Conservation (phyloP, 2,888 invertebrate species). For the Hypselothyrea guttata region DNA sequence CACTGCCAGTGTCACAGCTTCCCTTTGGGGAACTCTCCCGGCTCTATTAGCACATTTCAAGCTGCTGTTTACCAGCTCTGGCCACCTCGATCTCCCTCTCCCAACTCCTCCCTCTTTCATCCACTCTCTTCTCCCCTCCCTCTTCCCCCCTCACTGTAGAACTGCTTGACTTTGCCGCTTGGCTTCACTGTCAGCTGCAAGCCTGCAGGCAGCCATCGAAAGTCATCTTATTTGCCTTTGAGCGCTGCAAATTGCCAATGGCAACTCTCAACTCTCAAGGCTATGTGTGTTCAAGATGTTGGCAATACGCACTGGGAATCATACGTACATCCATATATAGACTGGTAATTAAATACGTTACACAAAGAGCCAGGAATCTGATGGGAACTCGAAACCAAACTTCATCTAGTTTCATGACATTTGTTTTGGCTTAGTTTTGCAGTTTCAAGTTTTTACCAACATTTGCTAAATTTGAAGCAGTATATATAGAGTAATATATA, state of each 20-base stretch:
- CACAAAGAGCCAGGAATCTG: background rate
- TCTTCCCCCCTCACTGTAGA: background rate
- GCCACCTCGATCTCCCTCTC: too few relatives aligned
- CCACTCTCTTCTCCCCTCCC: background rate
- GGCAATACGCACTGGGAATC: slow-evolving; percentile 21
- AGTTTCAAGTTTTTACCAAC: too few relatives aligned
- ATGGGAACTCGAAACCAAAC: background rate
- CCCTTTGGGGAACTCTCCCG: background rate
- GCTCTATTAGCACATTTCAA: slow-evolving; percentile 31
- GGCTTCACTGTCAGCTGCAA: slow-evolving; percentile 33
- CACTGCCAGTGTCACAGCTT: slow-evolving; percentile 31
- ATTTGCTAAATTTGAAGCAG: too few relatives aligned
- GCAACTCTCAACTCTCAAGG: slow-evolving; percentile 39
- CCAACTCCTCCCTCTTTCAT: too few relatives aligned
- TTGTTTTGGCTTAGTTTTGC: too few relatives aligned
- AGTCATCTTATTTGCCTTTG: slow-evolving; percentile 14
- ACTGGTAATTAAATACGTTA: slow-evolving; percentile 37
- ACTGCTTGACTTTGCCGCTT: too few relatives aligned
- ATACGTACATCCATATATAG: slow-evolving; percentile 1
- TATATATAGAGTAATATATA: too few relatives aligned
- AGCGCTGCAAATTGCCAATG: slow-evolving; percentile 26
- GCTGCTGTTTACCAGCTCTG: slow-evolving; percentile 4
- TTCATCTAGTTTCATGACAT: too few relatives aligned
- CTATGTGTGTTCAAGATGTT: slow-evolving; percentile 25
- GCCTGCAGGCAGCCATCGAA: slow-evolving; percentile 8